Percentiles rank a stretch among this genome's conserved stretches.
Evolutionary conservation across 1,140 invertebrate species (phyloP).

Genomic region (Drosophila bifasciata): DNA sequence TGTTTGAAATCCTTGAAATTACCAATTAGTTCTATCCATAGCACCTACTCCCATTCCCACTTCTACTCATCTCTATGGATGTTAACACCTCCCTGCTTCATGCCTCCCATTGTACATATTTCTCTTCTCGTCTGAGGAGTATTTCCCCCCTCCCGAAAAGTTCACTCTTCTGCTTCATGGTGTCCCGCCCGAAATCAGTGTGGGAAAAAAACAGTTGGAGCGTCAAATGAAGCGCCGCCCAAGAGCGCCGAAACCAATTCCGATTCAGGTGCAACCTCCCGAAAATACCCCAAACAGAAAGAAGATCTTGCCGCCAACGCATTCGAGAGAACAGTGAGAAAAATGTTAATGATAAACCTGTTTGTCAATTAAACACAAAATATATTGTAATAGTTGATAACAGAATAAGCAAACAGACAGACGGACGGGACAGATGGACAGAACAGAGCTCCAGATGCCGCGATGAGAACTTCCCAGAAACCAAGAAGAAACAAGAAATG

Average conservation of each 20-base stretch:
- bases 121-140: too few relatives aligned
- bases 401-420: slow-evolving; percentile 69
- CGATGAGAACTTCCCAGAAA: slow-evolving; percentile 76
- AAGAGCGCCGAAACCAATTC: not conserved
- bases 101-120: too few relatives aligned
- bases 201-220: slow-evolving; percentile 76
- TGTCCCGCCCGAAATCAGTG: slow-evolving; percentile 71
- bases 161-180: slow-evolving; percentile 30
- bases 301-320: slow-evolving; percentile 52
- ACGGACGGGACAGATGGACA: not conserved
- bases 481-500: slow-evolving; percentile 25
- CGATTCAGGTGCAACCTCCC: slow-evolving; percentile 6
- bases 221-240: slow-evolving; percentile 67
- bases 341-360: slow-evolving; percentile 78
- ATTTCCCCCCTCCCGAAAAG: slow-evolving; percentile 27
- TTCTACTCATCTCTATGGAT: too few relatives aligned
- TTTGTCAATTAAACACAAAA: slow-evolving; percentile 80
- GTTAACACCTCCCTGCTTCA: too few relatives aligned
- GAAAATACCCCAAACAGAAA: slow-evolving; percentile 1
- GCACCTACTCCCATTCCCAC: too few relatives aligned
- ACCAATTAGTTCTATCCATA: not conserved
- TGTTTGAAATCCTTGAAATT: not conserved
- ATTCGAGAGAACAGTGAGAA: slow-evolving; percentile 50
- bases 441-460: slow-evolving; percentile 41
- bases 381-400: slow-evolving; percentile 83